Evolutionary conservation across 2,888 invertebrate genomes (phyloP).

Genomic region (Dysmachus trigonus): DNA sequence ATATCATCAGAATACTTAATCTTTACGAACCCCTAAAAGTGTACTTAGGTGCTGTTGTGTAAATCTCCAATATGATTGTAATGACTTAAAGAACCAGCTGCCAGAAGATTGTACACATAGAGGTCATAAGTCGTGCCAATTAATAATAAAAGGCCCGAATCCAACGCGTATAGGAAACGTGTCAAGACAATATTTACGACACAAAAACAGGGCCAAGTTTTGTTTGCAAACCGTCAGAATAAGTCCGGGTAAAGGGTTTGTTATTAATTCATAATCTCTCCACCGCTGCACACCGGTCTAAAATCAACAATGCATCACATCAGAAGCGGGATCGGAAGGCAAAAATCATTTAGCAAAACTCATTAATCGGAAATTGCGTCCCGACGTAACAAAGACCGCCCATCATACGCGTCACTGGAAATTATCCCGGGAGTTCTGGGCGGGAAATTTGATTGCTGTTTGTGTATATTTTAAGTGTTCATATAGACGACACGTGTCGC

Average conservation of each 20-base stretch:
- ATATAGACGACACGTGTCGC: slow-evolving; percentile 23
- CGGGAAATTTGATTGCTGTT: slow-evolving; percentile 38
- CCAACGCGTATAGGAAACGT: not conserved
- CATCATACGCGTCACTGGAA: slow-evolving; percentile 41
- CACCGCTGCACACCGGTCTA: not conserved
- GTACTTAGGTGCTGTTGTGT: too few relatives aligned
- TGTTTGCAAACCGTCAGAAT: not conserved
- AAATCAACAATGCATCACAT: not conserved
- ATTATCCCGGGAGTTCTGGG: not conserved
- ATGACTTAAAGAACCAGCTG: not conserved
- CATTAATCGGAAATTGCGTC: slow-evolving; percentile 14
- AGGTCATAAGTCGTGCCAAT: not conserved
- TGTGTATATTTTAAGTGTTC: slow-evolving; percentile 38
- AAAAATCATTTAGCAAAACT: slow-evolving; percentile 16
- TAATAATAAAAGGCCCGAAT: not conserved
- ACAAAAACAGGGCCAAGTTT: not conserved
- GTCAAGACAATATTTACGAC: not conserved
- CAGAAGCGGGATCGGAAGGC: not conserved
- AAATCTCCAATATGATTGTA: too few relatives aligned
- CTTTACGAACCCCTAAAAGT: too few relatives aligned
- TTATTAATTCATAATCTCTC: not conserved
- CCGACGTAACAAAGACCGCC: not conserved
- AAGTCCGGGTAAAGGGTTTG: not conserved
- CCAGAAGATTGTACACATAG: not conserved
- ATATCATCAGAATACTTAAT: too few relatives aligned